Percentiles rank a stretch among this genome's conserved stretches.
Conservation (phyloP, 1,140 invertebrate species). For the Proales similis region DNA sequence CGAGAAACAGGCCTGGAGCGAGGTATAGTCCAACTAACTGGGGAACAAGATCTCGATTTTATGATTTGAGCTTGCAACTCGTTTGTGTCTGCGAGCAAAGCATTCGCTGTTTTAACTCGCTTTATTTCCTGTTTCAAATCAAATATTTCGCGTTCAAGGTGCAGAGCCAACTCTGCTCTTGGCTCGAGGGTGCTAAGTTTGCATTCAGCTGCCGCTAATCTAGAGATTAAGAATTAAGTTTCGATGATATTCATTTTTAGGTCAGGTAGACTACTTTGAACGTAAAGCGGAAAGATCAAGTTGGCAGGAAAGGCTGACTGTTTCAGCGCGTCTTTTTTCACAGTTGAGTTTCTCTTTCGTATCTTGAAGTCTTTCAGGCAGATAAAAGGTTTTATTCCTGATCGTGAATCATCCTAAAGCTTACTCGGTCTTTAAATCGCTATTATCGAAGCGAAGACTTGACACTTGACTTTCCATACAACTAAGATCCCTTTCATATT, state of each 20-base stretch:
- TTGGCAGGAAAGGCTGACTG: slow-evolving; percentile 12
- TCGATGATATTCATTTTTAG: not conserved
- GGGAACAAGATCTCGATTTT: slow-evolving; percentile 5
- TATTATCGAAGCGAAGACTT: slow-evolving; percentile 43
- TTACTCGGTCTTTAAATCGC: slow-evolving; percentile 49
- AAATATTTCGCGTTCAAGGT: slow-evolving; percentile 29
- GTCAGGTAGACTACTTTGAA: slow-evolving; percentile 3
- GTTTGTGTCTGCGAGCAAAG: slow-evolving; percentile 13
- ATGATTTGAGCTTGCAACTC: slow-evolving; percentile 35
- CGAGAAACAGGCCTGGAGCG: slow-evolving; percentile 12
- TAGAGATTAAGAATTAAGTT: not conserved
- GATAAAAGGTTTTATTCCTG: slow-evolving; percentile 5
- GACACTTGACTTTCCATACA: slow-evolving; percentile 46
- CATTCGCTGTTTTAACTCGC: slow-evolving; percentile 10
- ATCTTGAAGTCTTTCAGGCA: slow-evolving; percentile 43
- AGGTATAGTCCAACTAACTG: not conserved
- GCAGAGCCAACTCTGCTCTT: slow-evolving; percentile 10
- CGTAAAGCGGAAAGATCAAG: slow-evolving; percentile 25
- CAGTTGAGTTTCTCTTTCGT: slow-evolving; percentile 47
- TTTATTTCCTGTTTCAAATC: slow-evolving; percentile 34
- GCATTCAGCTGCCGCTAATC: slow-evolving; percentile 6
- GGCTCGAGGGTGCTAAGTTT: slow-evolving; percentile 33
- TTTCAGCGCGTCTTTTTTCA: slow-evolving; percentile 40
- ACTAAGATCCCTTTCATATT: slow-evolving; percentile 48
- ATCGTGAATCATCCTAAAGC: slow-evolving; percentile 28